Evolutionary conservation across 2,797 vertebrate genomes (phyloP).

Genomic region (Centroberyx gerrardi): DNA sequence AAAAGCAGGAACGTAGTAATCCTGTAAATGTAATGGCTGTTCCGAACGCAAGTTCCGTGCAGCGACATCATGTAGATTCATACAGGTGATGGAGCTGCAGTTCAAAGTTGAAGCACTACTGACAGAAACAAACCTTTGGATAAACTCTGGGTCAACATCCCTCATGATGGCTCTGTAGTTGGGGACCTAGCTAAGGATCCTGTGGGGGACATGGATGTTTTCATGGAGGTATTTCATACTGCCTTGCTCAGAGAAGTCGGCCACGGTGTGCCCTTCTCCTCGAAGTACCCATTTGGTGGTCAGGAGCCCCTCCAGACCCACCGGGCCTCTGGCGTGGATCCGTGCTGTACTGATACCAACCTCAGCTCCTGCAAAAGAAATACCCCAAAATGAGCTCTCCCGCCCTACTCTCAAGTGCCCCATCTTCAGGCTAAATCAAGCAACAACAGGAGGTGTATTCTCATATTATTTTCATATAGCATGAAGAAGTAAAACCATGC

Average conservation of each 20-base stretch:
- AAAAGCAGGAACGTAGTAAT: constrained; percentile 17
- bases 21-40: constrained; percentile 1
- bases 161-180: constrained; percentile 16
- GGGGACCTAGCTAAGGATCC: constrained; percentile 67
- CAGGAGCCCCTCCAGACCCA: constrained; percentile 95
- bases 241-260: constrained; percentile 97
- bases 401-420: background rate
- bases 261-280: constrained; percentile 93
- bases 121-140: constrained; percentile 28
- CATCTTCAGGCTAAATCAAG: background rate
- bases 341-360: constrained; percentile 97
- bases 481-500: background rate
- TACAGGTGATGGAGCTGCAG: constrained; percentile 35
- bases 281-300: constrained; percentile 97
- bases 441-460: background rate
- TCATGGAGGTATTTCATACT: constrained; percentile 95
- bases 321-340: constrained; percentile 96
- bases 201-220: constrained; percentile 90
- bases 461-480: background rate
- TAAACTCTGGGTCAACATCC: constrained; percentile 24
- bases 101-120: constrained; percentile 22
- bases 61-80: constrained; percentile 16
- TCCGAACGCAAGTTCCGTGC: constrained; percentile 26
- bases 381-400: background rate
- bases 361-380: constrained; percentile 90